Percentiles rank a stretch among this genome's conserved stretches.
These are phyloP conservation scores for Heliocidaris tuberculata DNA, from an alignment of 35 echinoderm and acorn worm genomes.

Conservation along the genomic window DNA sequence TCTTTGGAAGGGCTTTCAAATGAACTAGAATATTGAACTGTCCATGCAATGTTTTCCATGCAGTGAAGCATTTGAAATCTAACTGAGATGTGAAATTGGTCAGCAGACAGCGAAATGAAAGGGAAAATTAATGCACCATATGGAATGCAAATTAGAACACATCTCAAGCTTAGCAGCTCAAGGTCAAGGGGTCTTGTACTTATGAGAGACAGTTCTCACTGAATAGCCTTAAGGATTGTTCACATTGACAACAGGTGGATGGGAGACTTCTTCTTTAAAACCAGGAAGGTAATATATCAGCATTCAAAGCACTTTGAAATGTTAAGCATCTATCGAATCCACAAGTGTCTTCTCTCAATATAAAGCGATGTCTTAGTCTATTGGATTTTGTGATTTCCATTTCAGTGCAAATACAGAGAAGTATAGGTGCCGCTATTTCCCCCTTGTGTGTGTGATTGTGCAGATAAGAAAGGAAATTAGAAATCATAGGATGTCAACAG, in stretches of 20 bases:
- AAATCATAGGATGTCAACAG: not conserved
- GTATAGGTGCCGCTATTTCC: not conserved
- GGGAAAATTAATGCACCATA: not conserved
- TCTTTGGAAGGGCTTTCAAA: not conserved
- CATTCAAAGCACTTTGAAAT: not conserved
- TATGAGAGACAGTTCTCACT: too few relatives aligned
- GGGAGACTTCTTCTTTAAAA: not conserved
- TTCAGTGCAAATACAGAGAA: not conserved
- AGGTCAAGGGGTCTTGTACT: not conserved
- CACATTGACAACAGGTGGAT: not conserved
- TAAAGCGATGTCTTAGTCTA: not conserved
- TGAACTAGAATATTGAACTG: not conserved
- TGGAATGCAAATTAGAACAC: slow-evolving; percentile 5
- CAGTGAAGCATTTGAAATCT: not conserved
- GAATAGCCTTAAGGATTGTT: not conserved
- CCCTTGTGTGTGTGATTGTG: not conserved
- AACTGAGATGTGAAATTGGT: not conserved
- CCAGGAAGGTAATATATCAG: not conserved
- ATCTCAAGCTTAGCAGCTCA: not conserved
- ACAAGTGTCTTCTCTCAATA: not conserved
- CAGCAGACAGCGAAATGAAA: not conserved
- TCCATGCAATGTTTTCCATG: not conserved
- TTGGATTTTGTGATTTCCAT: not conserved
- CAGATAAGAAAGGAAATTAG: not conserved
- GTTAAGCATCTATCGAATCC: not conserved